Conservation (phyloP, 2,797 vertebrate species). For the Phaenicophaeus curvirostris region DNA sequence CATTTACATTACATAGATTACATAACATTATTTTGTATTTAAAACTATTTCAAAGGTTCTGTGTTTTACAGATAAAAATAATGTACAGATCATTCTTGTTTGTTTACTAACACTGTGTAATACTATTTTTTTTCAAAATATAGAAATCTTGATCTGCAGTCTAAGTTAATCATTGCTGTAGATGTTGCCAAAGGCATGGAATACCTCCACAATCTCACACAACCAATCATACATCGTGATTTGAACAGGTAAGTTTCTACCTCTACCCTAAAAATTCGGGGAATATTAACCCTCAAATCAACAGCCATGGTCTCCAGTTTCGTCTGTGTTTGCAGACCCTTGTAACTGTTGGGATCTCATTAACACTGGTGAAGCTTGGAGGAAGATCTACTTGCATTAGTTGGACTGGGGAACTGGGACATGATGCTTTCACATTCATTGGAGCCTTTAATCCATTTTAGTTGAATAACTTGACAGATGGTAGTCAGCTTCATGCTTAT, state of each 20-base stretch:
- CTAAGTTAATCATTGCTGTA: slow-evolving; percentile 95
- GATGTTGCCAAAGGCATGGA: slow-evolving; percentile 98
- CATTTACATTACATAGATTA: not conserved
- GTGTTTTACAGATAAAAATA: not conserved
- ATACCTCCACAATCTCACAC: slow-evolving; percentile 95
- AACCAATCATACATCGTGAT: slow-evolving; percentile 95
- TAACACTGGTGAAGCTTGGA: not conserved
- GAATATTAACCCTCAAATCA: not conserved
- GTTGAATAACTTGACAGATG: not conserved
- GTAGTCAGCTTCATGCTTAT: not conserved
- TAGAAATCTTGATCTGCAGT: slow-evolving; percentile 95
- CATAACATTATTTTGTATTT: not conserved
- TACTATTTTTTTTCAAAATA: not conserved
- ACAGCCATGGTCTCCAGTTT: not conserved
- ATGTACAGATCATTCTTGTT: not conserved
- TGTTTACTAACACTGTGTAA: not conserved
- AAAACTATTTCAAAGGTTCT: not conserved
- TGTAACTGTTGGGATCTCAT: not conserved
- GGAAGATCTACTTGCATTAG: not conserved
- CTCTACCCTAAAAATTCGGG: not conserved
- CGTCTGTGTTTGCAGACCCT: not conserved
- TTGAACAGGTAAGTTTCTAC: slow-evolving; percentile 88
- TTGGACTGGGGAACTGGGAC: not conserved
- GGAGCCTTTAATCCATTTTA: not conserved
- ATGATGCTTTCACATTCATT: not conserved